These are phyloP conservation scores for Urocyon cinereoargenteus DNA, from an alignment of 2,797 vertebrate genomes.

Conservation along the genomic window DNA sequence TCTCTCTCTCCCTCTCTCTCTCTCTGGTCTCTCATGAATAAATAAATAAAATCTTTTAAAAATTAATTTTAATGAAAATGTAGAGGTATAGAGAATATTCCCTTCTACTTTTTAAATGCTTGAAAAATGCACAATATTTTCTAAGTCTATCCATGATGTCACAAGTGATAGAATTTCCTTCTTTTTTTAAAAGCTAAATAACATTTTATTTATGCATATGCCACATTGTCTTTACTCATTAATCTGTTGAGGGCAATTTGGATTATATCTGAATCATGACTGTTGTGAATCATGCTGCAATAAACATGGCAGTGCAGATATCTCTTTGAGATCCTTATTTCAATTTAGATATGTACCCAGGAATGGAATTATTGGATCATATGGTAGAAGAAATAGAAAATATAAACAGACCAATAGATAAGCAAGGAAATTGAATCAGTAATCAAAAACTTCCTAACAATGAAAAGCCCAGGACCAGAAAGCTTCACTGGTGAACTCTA, in stretches of 20 bases:
- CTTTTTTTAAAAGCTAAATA: background rate
- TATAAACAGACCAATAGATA: background rate
- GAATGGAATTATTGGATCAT: background rate
- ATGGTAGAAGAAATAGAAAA: background rate
- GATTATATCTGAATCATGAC: background rate
- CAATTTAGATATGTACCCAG: background rate
- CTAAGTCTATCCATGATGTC: background rate
- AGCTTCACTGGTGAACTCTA: background rate
- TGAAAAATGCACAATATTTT: constrained; percentile 20
- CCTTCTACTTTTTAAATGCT: constrained; percentile 31
- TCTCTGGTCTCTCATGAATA: too few relatives aligned
- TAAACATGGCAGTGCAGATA: background rate
- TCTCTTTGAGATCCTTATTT: background rate
- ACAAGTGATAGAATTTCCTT: background rate
- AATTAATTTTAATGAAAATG: constrained; percentile 31
- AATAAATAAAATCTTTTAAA: background rate
- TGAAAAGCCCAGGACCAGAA: background rate
- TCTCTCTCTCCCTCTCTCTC: too few relatives aligned
- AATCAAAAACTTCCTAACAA: background rate
- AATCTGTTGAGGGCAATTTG: background rate
- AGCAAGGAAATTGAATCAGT: background rate
- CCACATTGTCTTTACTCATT: background rate
- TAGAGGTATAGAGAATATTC: background rate
- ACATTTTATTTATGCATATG: background rate
- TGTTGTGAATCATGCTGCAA: background rate